These are phyloP conservation scores for Coranthus polyacanthus DNA, from an alignment of 2,797 vertebrate species.

Conservation along the genomic window DNA sequence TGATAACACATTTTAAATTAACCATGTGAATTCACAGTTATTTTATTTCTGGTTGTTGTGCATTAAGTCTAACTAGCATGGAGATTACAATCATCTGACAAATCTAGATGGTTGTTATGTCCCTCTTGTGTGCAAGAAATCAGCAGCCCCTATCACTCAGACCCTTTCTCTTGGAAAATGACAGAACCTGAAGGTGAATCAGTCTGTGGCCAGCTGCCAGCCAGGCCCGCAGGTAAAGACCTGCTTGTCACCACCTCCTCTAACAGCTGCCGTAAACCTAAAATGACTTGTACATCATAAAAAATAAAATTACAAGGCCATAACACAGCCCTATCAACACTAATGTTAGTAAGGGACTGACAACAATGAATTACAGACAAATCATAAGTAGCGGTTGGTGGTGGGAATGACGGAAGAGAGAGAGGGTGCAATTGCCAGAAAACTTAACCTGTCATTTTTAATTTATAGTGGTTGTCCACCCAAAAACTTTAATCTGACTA, in stretches of 20 bases:
- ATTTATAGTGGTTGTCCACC: too few species aligned
- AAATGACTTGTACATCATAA: constrained; percentile 25
- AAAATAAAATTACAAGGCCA: constrained; percentile 22
- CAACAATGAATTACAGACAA: constrained; percentile 1
- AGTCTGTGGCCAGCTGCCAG: constrained; percentile 38
- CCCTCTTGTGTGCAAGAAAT: constrained; percentile 7
- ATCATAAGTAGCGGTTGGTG: neutral
- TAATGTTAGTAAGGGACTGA: neutral
- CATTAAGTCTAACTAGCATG: neutral
- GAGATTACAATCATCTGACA: neutral
- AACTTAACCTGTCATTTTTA: neutral
- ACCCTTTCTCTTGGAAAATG: constrained; percentile 3
- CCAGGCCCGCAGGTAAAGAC: constrained; percentile 33
- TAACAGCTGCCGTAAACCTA: constrained; percentile 29
- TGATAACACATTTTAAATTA: neutral
- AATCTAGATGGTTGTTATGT: neutral
- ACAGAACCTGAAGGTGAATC: constrained; percentile 35
- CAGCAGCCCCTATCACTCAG: constrained; percentile 1
- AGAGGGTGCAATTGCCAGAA: neutral
- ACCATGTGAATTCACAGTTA: neutral
- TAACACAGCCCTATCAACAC: constrained; percentile 2
- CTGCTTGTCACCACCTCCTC: constrained; percentile 33
- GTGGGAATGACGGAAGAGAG: neutral
- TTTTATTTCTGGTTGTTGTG: neutral
- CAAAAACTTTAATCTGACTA: too few species aligned